These are phyloP conservation scores for Poecile atricapillus DNA, from an alignment of 2,113 vertebrate species.

Conservation along the genomic window DNA sequence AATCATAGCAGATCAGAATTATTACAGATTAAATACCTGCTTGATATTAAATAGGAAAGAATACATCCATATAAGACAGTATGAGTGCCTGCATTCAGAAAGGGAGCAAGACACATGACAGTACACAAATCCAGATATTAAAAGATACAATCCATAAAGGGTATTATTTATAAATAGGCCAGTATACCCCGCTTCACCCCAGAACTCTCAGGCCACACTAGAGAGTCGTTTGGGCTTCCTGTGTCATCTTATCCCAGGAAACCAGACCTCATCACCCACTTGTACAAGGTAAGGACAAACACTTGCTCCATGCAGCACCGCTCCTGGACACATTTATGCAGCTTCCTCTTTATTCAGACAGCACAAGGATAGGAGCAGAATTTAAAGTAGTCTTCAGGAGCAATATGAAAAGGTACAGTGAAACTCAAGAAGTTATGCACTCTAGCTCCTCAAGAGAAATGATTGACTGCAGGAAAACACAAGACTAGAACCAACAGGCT, in stretches of 20 bases:
- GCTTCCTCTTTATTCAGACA: not conserved
- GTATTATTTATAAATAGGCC: not conserved
- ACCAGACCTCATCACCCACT: not conserved
- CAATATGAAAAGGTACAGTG: not conserved
- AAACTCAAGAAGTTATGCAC: not conserved
- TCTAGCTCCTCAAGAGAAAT: not conserved
- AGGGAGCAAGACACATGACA: not conserved
- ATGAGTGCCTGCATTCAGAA: not conserved
- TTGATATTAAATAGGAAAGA: not conserved
- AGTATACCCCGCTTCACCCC: not conserved
- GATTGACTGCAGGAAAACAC: not conserved
- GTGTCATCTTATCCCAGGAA: not conserved
- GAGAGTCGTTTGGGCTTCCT: not conserved
- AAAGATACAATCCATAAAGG: not conserved
- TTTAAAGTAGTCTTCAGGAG: not conserved
- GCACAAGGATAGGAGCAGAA: not conserved
- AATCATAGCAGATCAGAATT: not conserved
- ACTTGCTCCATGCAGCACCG: not conserved
- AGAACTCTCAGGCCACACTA: not conserved
- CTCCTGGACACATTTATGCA: not conserved
- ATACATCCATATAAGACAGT: not conserved
- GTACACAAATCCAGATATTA: not conserved
- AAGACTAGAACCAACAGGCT: not conserved
- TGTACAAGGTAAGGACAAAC: not conserved
- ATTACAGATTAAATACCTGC: not conserved